Evolutionary conservation across 2,888 invertebrate species (phyloP), one percentile per base, ranked within the genome.

Genomic region (Tridacna crocea): DNA sequence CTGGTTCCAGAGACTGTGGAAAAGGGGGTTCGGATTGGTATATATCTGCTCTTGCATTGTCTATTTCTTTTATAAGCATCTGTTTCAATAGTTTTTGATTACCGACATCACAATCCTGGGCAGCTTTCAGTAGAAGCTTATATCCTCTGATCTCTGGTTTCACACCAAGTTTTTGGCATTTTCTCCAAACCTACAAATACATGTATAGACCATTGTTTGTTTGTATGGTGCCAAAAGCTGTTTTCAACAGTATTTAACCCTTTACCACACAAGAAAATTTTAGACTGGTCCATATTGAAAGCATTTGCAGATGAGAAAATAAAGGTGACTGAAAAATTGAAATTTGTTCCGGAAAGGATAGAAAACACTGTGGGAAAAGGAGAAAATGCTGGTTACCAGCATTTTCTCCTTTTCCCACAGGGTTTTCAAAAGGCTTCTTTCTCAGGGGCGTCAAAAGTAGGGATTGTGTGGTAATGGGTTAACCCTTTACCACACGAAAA

Each of bases 91-190:
- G 66, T 47, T 75, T 68, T 48, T 58, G 79, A 90, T 96, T 95
- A 0, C 98, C 98, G 82, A 98, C 95, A 74, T 96, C 96, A 94
- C 98, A 98, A 51, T 91, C 90, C 85, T 97, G 96, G 0, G 97
- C 96, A 93, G 96, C 96, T 90, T 97, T 95, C 0, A 99, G 93
- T 93, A 99, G 95, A 46, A 98, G 95, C 95, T 98, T 98, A 92
- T 97, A 99, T 0, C 96, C 96, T 90, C 95, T 96, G 78, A 97
- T 94, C 91, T 96, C 96, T 0, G 98, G 98, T 66, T 94, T 95
- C 63, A 98, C 95, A 46, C 95, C 95, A 91, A 95, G 95, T 66
- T 95, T 94, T 47, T 96, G 93, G 96, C 98, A 96, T 95, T 97
- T 96, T 74, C 97, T 96, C 98, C 98, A 98, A n/a, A 98, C 94